Evolutionary conservation across 2,888 invertebrate genomes (phyloP), one percentile per base, ranked within the genome.

Genomic region (Salpingus planirostris): DNA sequence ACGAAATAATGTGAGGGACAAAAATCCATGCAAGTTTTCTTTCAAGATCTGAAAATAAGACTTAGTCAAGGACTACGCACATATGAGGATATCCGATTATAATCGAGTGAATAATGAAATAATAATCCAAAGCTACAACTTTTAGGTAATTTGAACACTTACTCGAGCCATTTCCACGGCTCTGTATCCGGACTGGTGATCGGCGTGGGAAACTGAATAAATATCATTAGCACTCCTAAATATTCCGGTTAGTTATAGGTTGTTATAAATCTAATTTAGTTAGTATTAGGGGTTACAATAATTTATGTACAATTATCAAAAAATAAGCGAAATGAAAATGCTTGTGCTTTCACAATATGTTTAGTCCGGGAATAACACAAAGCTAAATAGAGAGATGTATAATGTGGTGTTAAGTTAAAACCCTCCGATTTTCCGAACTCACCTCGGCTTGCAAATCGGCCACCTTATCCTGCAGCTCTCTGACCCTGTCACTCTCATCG

Each of bases 401-500:
- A 5, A 18, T 6, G 8, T 18, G 18, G 18, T 18, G n/a, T n/a
- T n/a, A n/a, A n/a, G n/a, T n/a, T 31, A 18, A 29, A 31, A 31
- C 31, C 31, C 24, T 24, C 10, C 25, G 25, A 11, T 18, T 18
- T n/a, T n/a, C n/a, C n/a, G 7, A 22, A 21, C 7, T 69, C 69
- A 93, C 93, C 84, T 95, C 93, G 31, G 92, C 88, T 68, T 89
- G 89, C 15, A 93, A 73, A 63, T 92, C 91, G 21, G 86, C 88
- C 43, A 95, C 83, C 65, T 87, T 87, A 65, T 92, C 91, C 64
- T 92, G 91, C 40, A 95, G 70, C 50, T 92, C 91, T 37, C 89
- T 78, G 13, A 89, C 86, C 52, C 83, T 76, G 45, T 90, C 90
- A 29, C 82, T 83, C 55, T 89, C 88, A 39, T 86, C 87, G 50